phyloP scores from a whole-genome alignment of 30 jellyfish, hydroid and myxozoan species.

The Rhopilema esculentum region DNA sequence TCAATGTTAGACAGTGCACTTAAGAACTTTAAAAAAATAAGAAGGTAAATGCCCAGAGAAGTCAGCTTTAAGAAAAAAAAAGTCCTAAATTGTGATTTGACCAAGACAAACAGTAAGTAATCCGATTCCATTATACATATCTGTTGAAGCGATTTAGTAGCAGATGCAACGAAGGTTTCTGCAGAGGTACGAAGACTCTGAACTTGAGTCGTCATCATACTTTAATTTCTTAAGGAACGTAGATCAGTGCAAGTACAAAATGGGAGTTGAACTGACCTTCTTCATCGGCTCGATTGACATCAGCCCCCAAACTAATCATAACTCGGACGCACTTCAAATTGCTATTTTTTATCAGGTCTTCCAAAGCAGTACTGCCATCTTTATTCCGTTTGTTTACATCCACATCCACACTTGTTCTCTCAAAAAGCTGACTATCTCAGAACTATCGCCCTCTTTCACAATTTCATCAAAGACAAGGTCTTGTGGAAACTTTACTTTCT shows the following conservation, averaged over 20 bases:
- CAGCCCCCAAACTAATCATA: conserved; percentile 63
- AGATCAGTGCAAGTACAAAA: neutral
- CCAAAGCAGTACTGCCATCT: conserved; percentile 65
- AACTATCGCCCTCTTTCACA: conserved; percentile 75
- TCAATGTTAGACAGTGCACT: neutral
- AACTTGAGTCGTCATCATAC: no score
- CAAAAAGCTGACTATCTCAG: conserved; percentile 55
- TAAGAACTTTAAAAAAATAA: neutral
- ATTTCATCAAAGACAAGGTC: conserved; percentile 72
- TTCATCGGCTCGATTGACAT: conserved; percentile 64
- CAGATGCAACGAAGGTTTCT: no score
- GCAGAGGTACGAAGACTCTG: no score
- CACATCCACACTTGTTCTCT: conserved; percentile 72
- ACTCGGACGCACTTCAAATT: conserved; percentile 68
- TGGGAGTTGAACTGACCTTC: conserved; percentile 29
- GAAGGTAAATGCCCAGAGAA: neutral
- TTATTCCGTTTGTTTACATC: conserved; percentile 55
- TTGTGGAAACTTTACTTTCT: conserved; percentile 63
- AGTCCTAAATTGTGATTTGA: neutral
- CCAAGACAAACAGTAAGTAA: neutral
- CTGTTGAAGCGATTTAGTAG: no score
- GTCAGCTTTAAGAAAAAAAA: neutral
- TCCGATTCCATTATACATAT: no score
- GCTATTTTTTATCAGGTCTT: conserved; percentile 51
- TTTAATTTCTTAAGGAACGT: neutral